These are phyloP conservation scores for Clitarchus hookeri DNA, from an alignment of 2,888 invertebrate genomes.

Conservation along the genomic window DNA sequence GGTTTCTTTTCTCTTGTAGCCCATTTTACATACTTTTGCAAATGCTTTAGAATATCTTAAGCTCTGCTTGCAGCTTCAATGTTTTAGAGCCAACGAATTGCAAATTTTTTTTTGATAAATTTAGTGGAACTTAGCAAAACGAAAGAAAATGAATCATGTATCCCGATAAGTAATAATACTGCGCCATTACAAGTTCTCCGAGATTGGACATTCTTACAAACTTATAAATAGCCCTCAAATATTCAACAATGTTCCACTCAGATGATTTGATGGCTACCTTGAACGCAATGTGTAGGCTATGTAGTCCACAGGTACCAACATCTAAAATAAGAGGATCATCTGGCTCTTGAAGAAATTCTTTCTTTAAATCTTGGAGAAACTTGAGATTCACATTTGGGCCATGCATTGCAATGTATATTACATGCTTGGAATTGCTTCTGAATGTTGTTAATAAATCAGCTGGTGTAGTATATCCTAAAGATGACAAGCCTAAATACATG, in stretches of 20 bases:
- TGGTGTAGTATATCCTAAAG: neutral
- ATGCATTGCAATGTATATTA: neutral
- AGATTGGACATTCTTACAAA: neutral
- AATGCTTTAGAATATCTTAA: neutral
- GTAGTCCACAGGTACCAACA: neutral
- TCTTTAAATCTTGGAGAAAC: constrained; percentile 1
- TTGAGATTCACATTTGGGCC: neutral
- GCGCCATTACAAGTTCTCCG: too few relatives aligned
- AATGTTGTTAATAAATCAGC: neutral
- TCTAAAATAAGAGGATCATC: neutral
- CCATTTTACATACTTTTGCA: neutral
- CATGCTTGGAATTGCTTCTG: too few relatives aligned
- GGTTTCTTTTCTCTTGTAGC: neutral
- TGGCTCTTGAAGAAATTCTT: neutral
- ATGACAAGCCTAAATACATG: neutral
- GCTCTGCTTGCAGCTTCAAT: neutral
- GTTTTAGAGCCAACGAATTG: neutral
- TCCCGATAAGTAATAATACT: too few relatives aligned
- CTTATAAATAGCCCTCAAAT: neutral
- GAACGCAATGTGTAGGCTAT: neutral
- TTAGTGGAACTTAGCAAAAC: neutral
- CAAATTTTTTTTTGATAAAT: neutral
- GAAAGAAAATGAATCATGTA: too few relatives aligned
- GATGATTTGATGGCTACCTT: neutral
- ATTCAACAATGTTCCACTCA: neutral